Conservation (phyloP, 1,140 invertebrate species). For the Macrosteles quadrilineatus region DNA sequence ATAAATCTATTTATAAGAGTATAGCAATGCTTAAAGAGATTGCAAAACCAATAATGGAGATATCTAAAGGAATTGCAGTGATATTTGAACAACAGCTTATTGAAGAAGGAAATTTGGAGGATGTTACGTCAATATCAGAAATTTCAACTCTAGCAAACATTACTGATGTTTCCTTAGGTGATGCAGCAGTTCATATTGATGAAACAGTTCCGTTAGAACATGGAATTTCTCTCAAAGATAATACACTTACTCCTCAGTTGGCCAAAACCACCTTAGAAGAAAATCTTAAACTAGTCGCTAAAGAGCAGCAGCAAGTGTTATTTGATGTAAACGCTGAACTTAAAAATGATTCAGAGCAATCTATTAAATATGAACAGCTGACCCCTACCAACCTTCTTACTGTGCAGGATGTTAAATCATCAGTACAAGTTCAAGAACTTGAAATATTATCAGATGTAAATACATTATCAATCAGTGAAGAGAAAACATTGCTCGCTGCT, state of each 20-base stretch:
- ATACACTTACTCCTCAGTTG: background rate
- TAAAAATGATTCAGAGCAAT: background rate
- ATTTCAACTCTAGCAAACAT: constrained; percentile 36
- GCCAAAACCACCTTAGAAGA: background rate
- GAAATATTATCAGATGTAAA: too few relatives aligned
- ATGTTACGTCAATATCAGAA: constrained; percentile 33
- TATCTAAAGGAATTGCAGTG: constrained; percentile 49
- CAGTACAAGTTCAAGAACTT: too few relatives aligned
- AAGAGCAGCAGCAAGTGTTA: background rate
- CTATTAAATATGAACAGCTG: background rate
- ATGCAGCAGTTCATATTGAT: constrained; percentile 18
- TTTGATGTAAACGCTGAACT: background rate
- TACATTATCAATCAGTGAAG: too few relatives aligned
- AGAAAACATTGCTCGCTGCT: too few relatives aligned
- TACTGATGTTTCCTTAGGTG: constrained; percentile 20
- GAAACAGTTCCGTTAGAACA: constrained; percentile 31
- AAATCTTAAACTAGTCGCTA: background rate
- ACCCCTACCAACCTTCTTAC: background rate
- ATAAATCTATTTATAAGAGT: constrained; percentile 28
- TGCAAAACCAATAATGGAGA: constrained; percentile 52
- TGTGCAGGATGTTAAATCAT: background rate
- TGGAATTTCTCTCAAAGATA: background rate
- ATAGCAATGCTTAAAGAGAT: constrained; percentile 49
- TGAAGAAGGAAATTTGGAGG: constrained; percentile 33
- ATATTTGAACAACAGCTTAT: constrained; percentile 45